Evolutionary conservation across 2,113 vertebrate species (phyloP), one percentile per base, ranked within the genome.

Genomic region (Drymodes brunneopygia): DNA sequence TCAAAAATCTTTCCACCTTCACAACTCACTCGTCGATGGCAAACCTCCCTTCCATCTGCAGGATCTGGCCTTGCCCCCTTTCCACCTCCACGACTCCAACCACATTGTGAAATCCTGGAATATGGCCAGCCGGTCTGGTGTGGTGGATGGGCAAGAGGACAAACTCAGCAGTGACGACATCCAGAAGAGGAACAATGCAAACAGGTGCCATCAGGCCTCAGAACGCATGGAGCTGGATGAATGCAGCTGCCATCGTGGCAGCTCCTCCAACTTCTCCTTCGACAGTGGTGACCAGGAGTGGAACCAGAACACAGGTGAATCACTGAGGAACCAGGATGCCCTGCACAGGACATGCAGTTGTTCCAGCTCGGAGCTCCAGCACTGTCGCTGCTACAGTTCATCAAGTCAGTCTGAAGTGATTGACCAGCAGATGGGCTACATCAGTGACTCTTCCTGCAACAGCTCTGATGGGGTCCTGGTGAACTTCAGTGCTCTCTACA

Each of bases 371-470:
- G 98, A 98, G 21, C 87, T 98, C 13, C 96, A 92, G 69, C 98
- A 96, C 94, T 99, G 98, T 95, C 98, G 96, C 75, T 99, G 98
- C 97, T 98, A 98, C 35, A 98, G 98, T 38, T 98, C 98, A 1
- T 99, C 99, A 1, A 99, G 98, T 66, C 98, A 98, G 67, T 97
- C 98, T 0, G 98, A 99, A 93, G 95, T 98, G 11, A 96, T 97
- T 1, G 99, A 99, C 92, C 98, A 98, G 85, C 98, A 98, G 86
- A 99, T 98, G 92, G 98, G 98, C 71, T 99, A 99, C 15, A 97
- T 98, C 93, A 99, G 99, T 15, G 99, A 99, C 97, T 99, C 99
- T 1, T 99, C 99, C 54, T 99, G 99, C 98, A 99, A 99, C 97
- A 99, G 99, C 91, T 99, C 99, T 0, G 99, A 99, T 1, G 99